Evolutionary conservation across 2,888 invertebrate species (phyloP), one percentile per base, ranked within the genome.

Genomic region (Melanostoma mellinum): DNA sequence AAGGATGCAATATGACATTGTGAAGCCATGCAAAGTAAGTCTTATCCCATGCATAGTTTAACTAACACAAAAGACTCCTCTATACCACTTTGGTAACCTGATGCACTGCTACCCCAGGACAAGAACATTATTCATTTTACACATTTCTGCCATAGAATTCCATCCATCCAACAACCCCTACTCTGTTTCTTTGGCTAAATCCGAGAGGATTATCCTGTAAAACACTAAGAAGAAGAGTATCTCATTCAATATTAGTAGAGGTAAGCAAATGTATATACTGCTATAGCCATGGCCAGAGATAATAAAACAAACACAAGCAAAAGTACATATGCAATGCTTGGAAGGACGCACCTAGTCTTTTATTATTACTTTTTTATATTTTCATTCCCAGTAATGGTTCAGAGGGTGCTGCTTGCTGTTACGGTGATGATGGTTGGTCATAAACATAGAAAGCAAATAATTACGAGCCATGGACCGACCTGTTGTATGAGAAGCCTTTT

Each of bases 381-480:
- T 46, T 40, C 38, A 46, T 63, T 58, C 42, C 36, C 35, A 30
- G 36, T 32, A 63, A 55, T 52, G 50, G 33, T 35, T 33, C 9
- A 60, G 3, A 44, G 33, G 4, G 36, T 2, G 3, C 3, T 61
- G 32, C 32, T 35, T 36, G 2, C 58, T 56, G 60, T 72, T 72
- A 72, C 30, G 60, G 20, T 20, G 20, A 61, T 44, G 53, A 30
- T 36, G 36, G 53, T 61, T 35, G 42, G 61, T 72, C 72, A 72
- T 61, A 72, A 61, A 53, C 42, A 50, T 61, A 72, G 72, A 72
- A 72, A 53, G 61, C 52, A 72, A 61, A 72, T 61, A 61, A 61
- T 72, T 40, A 72, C n/a, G 38, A 50, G 36, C 61, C 8, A 44
- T 42, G 8, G 46, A 50, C 6, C 32, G 61, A 61, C 61, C 42